These are phyloP conservation scores for Gandaritis pyraliata DNA, from an alignment of 2,888 invertebrate species.

Conservation along the genomic window DNA sequence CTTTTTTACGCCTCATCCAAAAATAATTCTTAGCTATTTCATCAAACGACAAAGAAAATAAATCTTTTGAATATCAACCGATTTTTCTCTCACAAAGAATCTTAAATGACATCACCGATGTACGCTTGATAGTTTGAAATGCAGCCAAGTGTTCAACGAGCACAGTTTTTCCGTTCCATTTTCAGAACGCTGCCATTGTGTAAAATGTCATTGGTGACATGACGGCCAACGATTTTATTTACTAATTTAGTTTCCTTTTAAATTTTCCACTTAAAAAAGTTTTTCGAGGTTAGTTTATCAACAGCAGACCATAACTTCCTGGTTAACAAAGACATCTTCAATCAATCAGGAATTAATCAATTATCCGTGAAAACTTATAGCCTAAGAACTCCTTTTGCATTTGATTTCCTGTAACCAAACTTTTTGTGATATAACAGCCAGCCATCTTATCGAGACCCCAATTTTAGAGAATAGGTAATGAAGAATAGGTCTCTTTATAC, in stretches of 20 bases:
- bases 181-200: too few species aligned
- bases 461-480: not conserved
- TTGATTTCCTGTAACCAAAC: slow-evolving; percentile 31
- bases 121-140: too few species aligned
- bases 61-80: not conserved
- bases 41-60: too few species aligned
- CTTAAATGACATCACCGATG: too few species aligned
- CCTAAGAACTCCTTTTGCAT: slow-evolving; percentile 29
- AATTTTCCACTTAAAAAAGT: too few species aligned
- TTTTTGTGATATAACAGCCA: slow-evolving; percentile 26
- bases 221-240: too few species aligned
- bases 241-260: too few species aligned
- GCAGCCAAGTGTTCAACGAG: too few species aligned
- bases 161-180: too few species aligned
- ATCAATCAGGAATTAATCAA: slow-evolving; percentile 35
- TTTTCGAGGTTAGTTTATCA: slow-evolving; percentile 1
- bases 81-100: not conserved
- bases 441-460: slow-evolving; percentile 25
- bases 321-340: slow-evolving; percentile 33
- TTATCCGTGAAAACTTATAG: slow-evolving; percentile 38
- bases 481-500: slow-evolving; percentile 14
- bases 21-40: not conserved
- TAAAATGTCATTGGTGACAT: too few species aligned
- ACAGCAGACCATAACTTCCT: slow-evolving; percentile 26
- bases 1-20: not conserved